These are phyloP conservation scores for Heteronetta atricapilla DNA, from an alignment of 2,113 vertebrate genomes.

Conservation along the genomic window DNA sequence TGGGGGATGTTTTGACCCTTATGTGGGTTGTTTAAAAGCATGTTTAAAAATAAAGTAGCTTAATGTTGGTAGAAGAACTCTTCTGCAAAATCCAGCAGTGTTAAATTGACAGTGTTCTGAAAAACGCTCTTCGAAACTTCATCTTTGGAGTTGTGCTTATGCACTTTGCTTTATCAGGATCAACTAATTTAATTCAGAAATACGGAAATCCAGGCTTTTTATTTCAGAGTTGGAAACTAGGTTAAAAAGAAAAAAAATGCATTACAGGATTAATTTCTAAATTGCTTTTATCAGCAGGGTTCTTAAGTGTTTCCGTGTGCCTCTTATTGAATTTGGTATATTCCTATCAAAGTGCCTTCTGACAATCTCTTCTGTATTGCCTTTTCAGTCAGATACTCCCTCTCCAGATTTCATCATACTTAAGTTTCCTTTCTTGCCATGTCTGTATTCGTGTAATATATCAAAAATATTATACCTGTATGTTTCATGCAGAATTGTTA, in stretches of 20 bases:
- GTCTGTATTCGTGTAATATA: not conserved
- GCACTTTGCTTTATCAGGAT: not conserved
- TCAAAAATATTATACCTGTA: not conserved
- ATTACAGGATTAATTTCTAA: not conserved
- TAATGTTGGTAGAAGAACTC: not conserved
- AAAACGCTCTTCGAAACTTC: not conserved
- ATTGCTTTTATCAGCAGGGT: not conserved
- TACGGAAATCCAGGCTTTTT: slow-evolving; percentile 12
- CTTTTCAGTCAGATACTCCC: not conserved
- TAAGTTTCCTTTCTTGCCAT: not conserved
- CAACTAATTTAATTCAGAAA: not conserved
- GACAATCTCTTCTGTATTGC: not conserved
- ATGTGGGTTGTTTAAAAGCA: not conserved
- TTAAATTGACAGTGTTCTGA: not conserved
- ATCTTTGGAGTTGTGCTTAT: not conserved
- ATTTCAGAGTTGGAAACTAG: slow-evolving; percentile 26
- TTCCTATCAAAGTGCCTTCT: not conserved
- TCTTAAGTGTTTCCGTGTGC: not conserved
- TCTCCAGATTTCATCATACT: not conserved
- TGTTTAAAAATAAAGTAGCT: not conserved
- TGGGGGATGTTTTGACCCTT: not conserved
- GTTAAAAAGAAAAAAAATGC: not conserved
- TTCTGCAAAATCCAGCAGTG: not conserved
- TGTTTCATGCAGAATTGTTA: not conserved
- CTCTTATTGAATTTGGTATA: not conserved